Percentiles rank a stretch among this genome's conserved stretches.
Evolutionary conservation across 2,888 invertebrate genomes (phyloP).

Genomic region (Cataglyphis cursor): DNA sequence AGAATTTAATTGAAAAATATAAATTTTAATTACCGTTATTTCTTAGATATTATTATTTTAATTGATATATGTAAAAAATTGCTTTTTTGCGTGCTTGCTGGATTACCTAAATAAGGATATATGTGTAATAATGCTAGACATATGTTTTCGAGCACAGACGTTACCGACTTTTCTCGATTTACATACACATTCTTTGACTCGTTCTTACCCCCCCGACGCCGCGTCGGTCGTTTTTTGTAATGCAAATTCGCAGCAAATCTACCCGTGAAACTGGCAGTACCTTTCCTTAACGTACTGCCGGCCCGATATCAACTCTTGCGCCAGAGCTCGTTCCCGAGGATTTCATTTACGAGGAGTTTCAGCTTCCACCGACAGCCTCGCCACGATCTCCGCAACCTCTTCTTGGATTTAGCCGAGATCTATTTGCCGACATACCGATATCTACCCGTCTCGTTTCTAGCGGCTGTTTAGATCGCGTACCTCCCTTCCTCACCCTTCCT

Average conservation of each 20-base stretch:
- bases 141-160: neutral
- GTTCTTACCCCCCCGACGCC: slow-evolving; percentile 25
- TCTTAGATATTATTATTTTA: neutral
- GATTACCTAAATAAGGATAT: neutral
- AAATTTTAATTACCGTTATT: too few species aligned
- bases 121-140: neutral
- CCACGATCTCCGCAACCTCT: slow-evolving; percentile 48
- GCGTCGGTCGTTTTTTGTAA: slow-evolving; percentile 57
- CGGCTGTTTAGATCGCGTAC: slow-evolving; percentile 72
- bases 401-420: slow-evolving; percentile 68
- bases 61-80: neutral
- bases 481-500: slow-evolving; percentile 22
- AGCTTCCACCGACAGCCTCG: slow-evolving; percentile 21
- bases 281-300: slow-evolving; percentile 57
- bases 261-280: slow-evolving; percentile 37
- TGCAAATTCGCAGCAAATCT: slow-evolving; percentile 66
- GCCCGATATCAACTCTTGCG: slow-evolving; percentile 63
- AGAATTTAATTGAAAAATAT: neutral
- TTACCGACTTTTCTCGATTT: slow-evolving; percentile 51
- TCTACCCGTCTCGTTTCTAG: slow-evolving; percentile 68
- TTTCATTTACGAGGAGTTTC: slow-evolving; percentile 73
- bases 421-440: slow-evolving; percentile 68
- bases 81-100: neutral
- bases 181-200: slow-evolving; percentile 56
- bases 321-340: slow-evolving; percentile 66